phyloP scores from a whole-genome alignment of 2,888 invertebrate genomes.

The Rotaria socialis region DNA sequence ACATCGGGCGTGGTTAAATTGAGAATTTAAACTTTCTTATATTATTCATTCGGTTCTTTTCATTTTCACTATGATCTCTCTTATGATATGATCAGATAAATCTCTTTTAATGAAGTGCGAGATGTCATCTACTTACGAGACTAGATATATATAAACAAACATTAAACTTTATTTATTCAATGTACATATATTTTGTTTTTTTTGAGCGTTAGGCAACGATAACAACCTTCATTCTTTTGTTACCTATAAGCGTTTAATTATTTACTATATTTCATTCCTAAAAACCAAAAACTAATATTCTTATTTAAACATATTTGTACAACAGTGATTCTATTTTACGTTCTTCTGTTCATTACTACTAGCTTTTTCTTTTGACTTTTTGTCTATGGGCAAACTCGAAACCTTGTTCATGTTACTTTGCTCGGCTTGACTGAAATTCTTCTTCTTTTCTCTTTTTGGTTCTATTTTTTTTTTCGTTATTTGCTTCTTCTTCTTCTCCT shows the following conservation, averaged over 20 bases:
- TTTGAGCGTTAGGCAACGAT: not conserved
- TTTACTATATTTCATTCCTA: not conserved
- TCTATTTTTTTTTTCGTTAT: not conserved
- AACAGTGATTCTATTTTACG: slow-evolving; percentile 28
- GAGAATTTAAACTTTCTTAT: slow-evolving; percentile 4
- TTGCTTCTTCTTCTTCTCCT: not conserved
- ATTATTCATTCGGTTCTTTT: not conserved
- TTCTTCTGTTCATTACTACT: not conserved
- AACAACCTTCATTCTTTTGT: not conserved
- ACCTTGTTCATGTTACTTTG: not conserved
- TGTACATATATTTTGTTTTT: slow-evolving; percentile 6
- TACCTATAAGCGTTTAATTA: not conserved
- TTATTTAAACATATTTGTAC: slow-evolving; percentile 19
- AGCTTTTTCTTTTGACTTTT: not conserved
- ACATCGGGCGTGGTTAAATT: not conserved
- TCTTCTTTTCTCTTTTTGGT: not conserved
- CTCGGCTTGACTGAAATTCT: not conserved
- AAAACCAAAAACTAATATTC: not conserved
- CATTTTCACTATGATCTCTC: not conserved
- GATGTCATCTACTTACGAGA: not conserved
- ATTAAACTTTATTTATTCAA: slow-evolving; percentile 13
- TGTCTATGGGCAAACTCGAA: not conserved
- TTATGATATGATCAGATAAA: not conserved
- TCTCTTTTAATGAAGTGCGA: not conserved
- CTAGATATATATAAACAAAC: not conserved